phyloP scores from a whole-genome alignment of 2,797 vertebrate genomes.

The Psittacula derbiana region DNA sequence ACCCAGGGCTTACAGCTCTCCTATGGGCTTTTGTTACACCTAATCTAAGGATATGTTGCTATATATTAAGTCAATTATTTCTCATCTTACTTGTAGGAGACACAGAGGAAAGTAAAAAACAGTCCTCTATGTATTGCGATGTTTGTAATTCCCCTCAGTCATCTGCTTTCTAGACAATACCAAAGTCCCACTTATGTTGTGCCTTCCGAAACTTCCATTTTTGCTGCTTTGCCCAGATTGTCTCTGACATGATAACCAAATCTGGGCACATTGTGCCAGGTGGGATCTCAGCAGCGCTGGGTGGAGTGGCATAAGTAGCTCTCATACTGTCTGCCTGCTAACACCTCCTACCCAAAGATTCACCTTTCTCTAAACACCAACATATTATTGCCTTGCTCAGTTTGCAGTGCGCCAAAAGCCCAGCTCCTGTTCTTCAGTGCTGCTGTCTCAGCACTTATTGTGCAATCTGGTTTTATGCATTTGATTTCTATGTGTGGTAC shows the following conservation, averaged over 20 bases:
- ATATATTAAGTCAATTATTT: not conserved
- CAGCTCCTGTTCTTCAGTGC: not conserved
- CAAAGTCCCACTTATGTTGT: not conserved
- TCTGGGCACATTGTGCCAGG: constrained; percentile 32
- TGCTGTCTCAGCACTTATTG: constrained; percentile 47
- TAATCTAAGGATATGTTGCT: not conserved
- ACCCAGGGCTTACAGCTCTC: not conserved
- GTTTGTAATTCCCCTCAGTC: not conserved
- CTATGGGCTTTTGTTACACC: not conserved
- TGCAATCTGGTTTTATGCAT: constrained; percentile 13
- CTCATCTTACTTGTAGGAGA: not conserved
- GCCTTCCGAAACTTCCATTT: constrained; percentile 17
- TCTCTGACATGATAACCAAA: constrained; percentile 28
- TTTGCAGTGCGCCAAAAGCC: not conserved
- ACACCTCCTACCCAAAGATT: constrained; percentile 46
- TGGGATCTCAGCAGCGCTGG: constrained; percentile 24
- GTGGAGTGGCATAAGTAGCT: constrained; percentile 28
- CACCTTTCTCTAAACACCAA: constrained; percentile 55
- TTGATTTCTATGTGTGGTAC: not conserved
- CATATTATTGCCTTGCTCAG: constrained; percentile 45
- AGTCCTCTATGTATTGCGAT: not conserved
- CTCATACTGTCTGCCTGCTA: constrained; percentile 33
- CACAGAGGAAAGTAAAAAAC: not conserved
- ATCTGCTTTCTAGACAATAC: constrained; percentile 24
- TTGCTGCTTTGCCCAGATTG: constrained; percentile 35